phyloP scores from a whole-genome alignment of 2,113 vertebrate genomes.

The Alethe castanea region DNA sequence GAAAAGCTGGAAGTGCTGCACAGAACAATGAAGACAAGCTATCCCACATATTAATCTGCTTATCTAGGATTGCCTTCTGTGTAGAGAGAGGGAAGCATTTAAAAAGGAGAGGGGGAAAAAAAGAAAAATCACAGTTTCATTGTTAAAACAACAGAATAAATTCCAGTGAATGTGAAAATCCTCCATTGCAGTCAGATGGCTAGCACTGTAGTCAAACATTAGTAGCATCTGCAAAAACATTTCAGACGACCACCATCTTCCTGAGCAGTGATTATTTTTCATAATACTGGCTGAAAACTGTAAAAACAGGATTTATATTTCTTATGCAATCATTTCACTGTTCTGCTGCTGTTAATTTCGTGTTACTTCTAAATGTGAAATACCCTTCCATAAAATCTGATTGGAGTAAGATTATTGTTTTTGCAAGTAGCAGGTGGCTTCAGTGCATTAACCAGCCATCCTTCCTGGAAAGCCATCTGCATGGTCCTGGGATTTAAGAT shows the following conservation, averaged over 20 bases:
- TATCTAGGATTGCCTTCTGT: conserved; percentile 66
- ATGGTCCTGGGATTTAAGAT: background rate
- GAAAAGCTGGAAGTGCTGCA: conserved; percentile 69
- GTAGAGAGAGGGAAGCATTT: background rate
- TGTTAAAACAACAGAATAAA: background rate
- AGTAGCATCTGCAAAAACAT: background rate
- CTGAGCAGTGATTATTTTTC: background rate
- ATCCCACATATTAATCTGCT: conserved; percentile 68
- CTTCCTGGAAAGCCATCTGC: background rate
- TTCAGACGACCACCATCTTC: background rate
- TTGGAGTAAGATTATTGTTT: background rate
- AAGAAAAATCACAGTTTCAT: background rate
- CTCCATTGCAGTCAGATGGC: background rate
- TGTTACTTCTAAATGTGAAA: background rate
- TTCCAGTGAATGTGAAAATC: background rate
- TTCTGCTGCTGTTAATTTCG: background rate
- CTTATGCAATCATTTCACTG: background rate
- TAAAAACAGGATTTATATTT: background rate
- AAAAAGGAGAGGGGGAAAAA: background rate
- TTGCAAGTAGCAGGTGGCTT: background rate
- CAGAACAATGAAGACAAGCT: conserved; percentile 66
- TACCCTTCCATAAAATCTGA: background rate
- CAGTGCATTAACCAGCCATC: background rate
- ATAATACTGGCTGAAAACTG: background rate
- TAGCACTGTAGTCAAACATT: background rate